Conservation (phyloP, 2,888 invertebrate genomes). For the Lithophane socia region DNA sequence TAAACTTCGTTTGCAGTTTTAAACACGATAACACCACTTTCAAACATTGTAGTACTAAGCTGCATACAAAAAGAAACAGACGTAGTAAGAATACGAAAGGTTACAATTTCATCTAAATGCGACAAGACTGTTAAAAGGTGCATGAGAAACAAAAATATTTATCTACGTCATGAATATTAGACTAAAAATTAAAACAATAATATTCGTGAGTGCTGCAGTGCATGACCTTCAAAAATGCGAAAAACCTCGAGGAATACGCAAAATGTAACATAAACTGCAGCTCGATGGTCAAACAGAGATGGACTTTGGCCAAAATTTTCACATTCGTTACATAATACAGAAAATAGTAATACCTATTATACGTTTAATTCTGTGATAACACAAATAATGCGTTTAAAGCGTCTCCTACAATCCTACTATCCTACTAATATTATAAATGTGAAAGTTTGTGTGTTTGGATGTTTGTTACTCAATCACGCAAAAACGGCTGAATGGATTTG, state of each 20-base stretch:
- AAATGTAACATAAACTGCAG: neutral
- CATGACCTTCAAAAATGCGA: neutral
- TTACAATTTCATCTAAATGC: neutral
- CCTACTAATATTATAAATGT: too few relatives aligned
- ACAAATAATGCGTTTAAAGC: neutral
- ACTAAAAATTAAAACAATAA: neutral
- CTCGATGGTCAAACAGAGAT: slow-evolving; percentile 6
- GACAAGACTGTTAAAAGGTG: too few relatives aligned
- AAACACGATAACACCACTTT: too few relatives aligned
- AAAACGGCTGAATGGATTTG: too few relatives aligned
- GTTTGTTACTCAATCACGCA: too few relatives aligned
- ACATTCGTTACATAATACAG: neutral
- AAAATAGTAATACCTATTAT: neutral
- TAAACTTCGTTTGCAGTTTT: neutral
- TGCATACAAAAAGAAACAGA: neutral
- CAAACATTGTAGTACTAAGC: too few relatives aligned
- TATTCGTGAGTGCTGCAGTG: neutral
- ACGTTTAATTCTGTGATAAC: neutral
- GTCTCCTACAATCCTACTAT: neutral
- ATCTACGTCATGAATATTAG: neutral
- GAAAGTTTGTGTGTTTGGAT: too few relatives aligned
- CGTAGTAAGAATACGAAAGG: neutral
- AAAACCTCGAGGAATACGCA: neutral
- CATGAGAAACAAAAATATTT: neutral
- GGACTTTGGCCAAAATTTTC: slow-evolving; percentile 17